Base-by-base conservation (phyloP, 2,888 invertebrate species). In the Frankliniella fusca region DNA sequence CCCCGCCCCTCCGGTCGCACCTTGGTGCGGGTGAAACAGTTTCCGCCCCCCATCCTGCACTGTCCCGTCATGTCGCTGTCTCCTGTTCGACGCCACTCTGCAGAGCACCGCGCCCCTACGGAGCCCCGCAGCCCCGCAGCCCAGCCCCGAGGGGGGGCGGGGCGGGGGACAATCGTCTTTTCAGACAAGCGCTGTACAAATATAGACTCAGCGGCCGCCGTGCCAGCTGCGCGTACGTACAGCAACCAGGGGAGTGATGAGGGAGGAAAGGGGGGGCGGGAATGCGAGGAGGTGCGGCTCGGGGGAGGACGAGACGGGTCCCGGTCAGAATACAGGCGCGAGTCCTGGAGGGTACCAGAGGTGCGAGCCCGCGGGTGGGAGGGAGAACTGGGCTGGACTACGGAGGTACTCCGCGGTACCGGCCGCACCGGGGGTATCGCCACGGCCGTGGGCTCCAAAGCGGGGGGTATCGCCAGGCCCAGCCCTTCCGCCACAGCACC, bases 131-230 rank as follows among this genome's bases (percentile, higher is more conserved):
- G 54, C 54, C 2, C 38, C 2, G 38, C 38, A 38, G 18, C 54
- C 12, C 54, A 2, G 54, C 54, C 15, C 15, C 54, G 54, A 7
- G 54, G 54, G 54, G 70, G 9, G 70, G 12, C 70, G 7, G 54
- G 54, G 70, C 1, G 70, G 12, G 27, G 7, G 27, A 76, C 70
- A 76, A 76, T 76, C 70, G 70, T 76, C 70, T 76, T 76, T 76
- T 76, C 70, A 76, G 70, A 76, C 70, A 76, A 76, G 70, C 70
- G 27, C 70, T 76, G 70, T 76, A 23, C 70, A 76, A 76, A 76
- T 76, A 76, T 76, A 76, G 70, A 76, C 70, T 23, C 23, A 23
- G 70, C 54, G 61, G n/a, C 20, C 20, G 15, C 61, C 61, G 61
- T n/a, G 54, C 54, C 54, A 12, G 54, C 54, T 18, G 54, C 2